Base-by-base conservation (phyloP, 2,113 vertebrate species). In the Sceloporus undulatus region DNA sequence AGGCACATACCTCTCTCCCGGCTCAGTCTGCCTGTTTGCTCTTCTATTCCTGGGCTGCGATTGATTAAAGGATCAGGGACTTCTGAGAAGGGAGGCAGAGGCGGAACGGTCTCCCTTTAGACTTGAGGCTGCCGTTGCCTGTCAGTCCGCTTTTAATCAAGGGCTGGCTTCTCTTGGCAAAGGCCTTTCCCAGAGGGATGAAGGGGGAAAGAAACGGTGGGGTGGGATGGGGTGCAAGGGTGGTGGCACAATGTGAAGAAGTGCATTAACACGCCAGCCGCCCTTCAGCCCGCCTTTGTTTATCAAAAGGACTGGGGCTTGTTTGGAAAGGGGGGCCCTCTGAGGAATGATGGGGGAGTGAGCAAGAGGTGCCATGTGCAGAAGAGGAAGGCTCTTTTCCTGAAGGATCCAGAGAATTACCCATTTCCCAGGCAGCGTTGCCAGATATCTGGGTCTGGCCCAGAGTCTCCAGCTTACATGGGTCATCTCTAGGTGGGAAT, bases 151-250 rank as follows among this genome's bases (percentile, higher is more conserved):
- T 94, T 94, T 95, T 92, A 90, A 94, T 94, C 95, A 94, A 93
- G 92, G 92, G 94, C 92, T 94, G 93, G 94, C 95, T 94, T 96
- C 94, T 95, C 94, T 95, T 95, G 89, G 95, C 94, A 93, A 92
- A 95, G 94, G 93, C 94, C 94, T 92, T 95, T 75, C 94, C 95
- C 93, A 94, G 91, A 93, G 93, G 94, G 93, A 94, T 91, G 93
- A 89, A 93, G 91, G 93, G 95, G 25, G 94, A 91, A 89, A 91
- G 93, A 23, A 71, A 27, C 9, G 88, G 88, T 87, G 91, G 88
- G 92, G 89, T 19, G 56, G 42, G 18, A 8, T 3, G 18, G 92
- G 94, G 13, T 48, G 48, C 48, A 48, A 48, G 48, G 48, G 48
- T 48, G 48, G 48, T 4, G 48, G 48, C 5, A 4, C 48, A 48